Conservation (phyloP, 64 coral and sea anemone genomes). For the Orbicella faveolata region DNA sequence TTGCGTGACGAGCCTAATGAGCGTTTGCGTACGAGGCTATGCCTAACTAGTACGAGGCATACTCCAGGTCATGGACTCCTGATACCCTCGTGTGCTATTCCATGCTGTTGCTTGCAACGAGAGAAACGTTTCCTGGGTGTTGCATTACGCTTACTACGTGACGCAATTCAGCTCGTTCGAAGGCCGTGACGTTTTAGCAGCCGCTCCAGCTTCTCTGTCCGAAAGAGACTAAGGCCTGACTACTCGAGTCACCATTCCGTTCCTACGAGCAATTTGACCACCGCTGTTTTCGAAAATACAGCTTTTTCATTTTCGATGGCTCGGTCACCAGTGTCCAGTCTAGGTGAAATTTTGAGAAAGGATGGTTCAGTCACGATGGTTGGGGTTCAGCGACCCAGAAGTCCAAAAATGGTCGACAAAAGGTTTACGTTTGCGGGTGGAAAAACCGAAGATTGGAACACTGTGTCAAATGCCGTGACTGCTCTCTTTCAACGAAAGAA, state of each 20-base stretch:
- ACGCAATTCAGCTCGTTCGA: background rate
- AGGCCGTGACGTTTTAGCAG: background rate
- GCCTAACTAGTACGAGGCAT: too few species aligned
- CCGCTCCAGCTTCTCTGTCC: background rate
- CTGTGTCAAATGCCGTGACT: slow-evolving; percentile 72
- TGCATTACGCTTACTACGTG: too few species aligned
- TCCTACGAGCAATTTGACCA: background rate
- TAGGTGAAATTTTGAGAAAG: slow-evolving; percentile 78
- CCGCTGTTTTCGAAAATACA: background rate
- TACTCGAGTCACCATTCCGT: background rate
- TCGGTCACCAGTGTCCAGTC: slow-evolving; percentile 77
- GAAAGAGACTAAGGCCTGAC: background rate
- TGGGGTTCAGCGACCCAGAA: slow-evolving; percentile 66
- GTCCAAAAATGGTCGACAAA: slow-evolving; percentile 74
- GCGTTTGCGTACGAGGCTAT: too few species aligned
- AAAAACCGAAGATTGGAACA: slow-evolving; percentile 82
- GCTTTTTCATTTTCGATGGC: slow-evolving; percentile 50
- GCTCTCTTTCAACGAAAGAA: slow-evolving; percentile 92
- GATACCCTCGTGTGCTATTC: too few species aligned
- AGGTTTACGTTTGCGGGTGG: slow-evolving; percentile 32
- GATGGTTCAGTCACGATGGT: slow-evolving; percentile 41
- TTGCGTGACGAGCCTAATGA: too few species aligned
- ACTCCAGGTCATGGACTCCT: too few species aligned
- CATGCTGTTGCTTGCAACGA: too few species aligned
- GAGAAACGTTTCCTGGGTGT: too few species aligned